Conservation (phyloP, 2,113 vertebrate species). For the Ochotona princeps region DNA sequence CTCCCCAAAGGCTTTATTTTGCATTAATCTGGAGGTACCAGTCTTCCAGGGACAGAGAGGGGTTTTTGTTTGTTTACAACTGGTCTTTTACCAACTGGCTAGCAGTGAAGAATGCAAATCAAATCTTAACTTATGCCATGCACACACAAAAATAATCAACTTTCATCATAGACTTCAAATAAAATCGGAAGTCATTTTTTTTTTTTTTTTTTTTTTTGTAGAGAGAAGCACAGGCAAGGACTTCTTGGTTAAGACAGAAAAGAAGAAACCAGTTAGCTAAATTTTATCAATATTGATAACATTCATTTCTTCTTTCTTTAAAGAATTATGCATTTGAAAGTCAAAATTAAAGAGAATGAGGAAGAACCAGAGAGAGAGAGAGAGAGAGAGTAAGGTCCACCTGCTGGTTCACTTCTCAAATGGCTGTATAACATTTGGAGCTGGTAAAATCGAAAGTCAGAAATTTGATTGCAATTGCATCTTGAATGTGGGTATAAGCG, state of each 20-base stretch:
- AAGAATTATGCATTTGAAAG: no score
- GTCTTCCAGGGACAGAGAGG: neutral
- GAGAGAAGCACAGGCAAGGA: neutral
- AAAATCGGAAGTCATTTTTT: neutral
- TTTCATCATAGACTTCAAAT: neutral
- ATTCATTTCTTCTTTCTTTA: no score
- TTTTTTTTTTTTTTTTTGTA: neutral
- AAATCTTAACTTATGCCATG: neutral
- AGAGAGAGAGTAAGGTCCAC: no score
- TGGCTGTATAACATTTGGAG: no score
- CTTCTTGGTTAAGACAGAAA: neutral
- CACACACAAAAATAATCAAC: neutral
- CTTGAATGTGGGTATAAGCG: no score
- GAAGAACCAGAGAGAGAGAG: no score
- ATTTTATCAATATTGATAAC: conserved; percentile 17
- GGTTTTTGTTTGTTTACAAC: neutral
- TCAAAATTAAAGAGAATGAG: no score
- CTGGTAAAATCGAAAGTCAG: no score
- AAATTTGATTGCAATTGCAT: no score
- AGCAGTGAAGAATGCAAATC: neutral
- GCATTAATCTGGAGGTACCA: neutral
- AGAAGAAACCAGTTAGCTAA: neutral
- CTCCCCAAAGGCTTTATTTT: neutral
- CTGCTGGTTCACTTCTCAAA: no score
- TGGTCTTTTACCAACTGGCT: neutral